Percentiles rank a stretch among this genome's conserved stretches.
phyloP scores from a whole-genome alignment of 2,797 vertebrate genomes.

The Aldrovandia affinis region DNA sequence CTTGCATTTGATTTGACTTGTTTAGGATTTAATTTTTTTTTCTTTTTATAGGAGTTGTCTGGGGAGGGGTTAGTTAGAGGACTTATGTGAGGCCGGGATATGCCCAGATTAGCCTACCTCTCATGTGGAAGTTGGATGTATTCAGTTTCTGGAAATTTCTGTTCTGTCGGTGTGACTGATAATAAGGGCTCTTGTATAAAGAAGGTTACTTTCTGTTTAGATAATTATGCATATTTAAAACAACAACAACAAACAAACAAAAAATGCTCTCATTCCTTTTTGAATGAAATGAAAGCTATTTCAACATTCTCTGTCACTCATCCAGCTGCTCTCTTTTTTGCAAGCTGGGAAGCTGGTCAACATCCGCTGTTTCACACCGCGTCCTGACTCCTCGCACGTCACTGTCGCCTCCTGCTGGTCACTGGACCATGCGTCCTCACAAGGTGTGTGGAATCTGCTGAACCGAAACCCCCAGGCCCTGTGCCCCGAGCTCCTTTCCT shows the following conservation, averaged over 20 bases:
- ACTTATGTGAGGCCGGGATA: no score
- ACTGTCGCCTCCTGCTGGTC: not conserved
- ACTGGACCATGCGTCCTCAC: not conserved
- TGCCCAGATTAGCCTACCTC: no score
- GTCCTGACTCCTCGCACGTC: not conserved
- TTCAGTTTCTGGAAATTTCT: no score
- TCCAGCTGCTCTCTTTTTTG: not conserved
- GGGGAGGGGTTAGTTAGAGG: no score
- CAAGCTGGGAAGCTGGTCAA: not conserved
- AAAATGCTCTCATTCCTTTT: not conserved
- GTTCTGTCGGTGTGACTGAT: no score
- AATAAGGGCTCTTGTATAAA: no score
- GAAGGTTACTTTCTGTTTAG: no score
- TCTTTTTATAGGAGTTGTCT: no score
- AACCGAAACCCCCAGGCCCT: not conserved
- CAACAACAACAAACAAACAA: no score
- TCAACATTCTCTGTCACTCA: not conserved
- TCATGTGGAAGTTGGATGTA: no score
- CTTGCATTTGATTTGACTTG: not conserved
- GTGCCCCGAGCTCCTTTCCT: not conserved
- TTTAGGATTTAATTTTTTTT: not conserved
- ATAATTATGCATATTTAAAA: no score
- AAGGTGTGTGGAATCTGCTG: not conserved
- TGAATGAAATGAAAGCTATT: not conserved
- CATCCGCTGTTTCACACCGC: no score